These are phyloP conservation scores for Varanus komodoensis DNA, from an alignment of 2,113 vertebrate species.

Conservation along the genomic window DNA sequence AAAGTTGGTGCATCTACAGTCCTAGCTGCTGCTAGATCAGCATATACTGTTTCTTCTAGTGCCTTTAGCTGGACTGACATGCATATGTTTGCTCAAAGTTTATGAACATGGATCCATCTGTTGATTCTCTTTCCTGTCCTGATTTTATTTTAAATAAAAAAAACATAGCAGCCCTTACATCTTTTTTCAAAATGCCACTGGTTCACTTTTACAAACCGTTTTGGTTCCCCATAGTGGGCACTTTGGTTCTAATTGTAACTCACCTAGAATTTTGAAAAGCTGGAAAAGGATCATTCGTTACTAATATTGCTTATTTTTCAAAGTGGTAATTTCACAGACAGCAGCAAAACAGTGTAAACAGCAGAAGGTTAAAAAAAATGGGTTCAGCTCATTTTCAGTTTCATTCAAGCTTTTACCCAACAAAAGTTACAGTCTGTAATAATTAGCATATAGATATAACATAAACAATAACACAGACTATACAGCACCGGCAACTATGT, in stretches of 20 bases:
- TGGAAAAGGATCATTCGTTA: neutral
- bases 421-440: constrained; percentile 32
- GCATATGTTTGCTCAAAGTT: neutral
- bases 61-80: neutral
- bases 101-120: neutral
- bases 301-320: neutral
- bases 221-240: neutral
- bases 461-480: constrained; percentile 39
- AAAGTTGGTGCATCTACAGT: neutral
- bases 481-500: constrained; percentile 9
- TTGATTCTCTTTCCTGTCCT: neutral
- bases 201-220: too few species aligned
- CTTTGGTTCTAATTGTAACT: neutral
- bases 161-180: neutral
- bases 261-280: neutral
- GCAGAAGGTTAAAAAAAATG: constrained; percentile 40
- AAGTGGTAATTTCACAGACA: constrained; percentile 19
- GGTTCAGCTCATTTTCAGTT: constrained; percentile 41
- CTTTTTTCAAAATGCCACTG: neutral
- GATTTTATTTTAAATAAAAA: neutral
- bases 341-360: constrained; percentile 12
- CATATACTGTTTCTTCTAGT: neutral
- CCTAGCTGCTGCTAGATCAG: neutral
- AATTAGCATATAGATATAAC: constrained; percentile 24
- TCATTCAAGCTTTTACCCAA: neutral